These are phyloP conservation scores for Aulostomus chinensis DNA, from an alignment of 2,797 vertebrate species.

Conservation along the genomic window DNA sequence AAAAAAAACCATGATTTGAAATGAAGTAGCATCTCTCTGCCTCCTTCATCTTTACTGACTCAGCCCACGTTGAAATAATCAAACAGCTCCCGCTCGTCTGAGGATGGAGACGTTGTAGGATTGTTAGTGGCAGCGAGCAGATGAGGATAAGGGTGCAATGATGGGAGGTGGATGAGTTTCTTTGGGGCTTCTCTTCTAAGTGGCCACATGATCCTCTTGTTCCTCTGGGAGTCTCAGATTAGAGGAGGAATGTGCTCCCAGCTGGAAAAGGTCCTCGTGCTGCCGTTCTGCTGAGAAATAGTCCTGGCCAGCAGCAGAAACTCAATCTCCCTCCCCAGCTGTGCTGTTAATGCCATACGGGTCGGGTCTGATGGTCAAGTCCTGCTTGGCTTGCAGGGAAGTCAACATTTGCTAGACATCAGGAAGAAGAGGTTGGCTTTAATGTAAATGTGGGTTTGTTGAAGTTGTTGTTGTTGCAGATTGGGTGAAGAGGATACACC, in stretches of 20 bases:
- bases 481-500: constrained; percentile 1
- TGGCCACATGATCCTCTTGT: constrained; percentile 59
- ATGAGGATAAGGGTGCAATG: constrained; percentile 25
- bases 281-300: constrained; percentile 42
- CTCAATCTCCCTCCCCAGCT: constrained; percentile 45
- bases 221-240: constrained; percentile 57
- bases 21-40: no score
- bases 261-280: constrained; percentile 56
- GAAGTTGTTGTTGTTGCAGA: not conserved
- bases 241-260: constrained; percentile 63
- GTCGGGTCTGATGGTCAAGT: constrained; percentile 17
- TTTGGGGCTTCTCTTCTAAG: constrained; percentile 57
- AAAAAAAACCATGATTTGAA: no score
- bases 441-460: constrained; percentile 38
- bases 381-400: constrained; percentile 3
- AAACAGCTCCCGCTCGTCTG: no score
- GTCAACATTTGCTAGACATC: constrained; percentile 33
- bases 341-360: constrained; percentile 22
- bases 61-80: no score
- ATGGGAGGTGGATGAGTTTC: constrained; percentile 34
- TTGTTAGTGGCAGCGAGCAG: constrained; percentile 25
- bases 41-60: no score
- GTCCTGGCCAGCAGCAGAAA: constrained; percentile 39
- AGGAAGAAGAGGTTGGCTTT: no score
- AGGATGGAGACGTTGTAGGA: no score